Evolutionary conservation across 1,140 invertebrate genomes (phyloP).

Genomic region (Caenorhabditis brenneri): DNA sequence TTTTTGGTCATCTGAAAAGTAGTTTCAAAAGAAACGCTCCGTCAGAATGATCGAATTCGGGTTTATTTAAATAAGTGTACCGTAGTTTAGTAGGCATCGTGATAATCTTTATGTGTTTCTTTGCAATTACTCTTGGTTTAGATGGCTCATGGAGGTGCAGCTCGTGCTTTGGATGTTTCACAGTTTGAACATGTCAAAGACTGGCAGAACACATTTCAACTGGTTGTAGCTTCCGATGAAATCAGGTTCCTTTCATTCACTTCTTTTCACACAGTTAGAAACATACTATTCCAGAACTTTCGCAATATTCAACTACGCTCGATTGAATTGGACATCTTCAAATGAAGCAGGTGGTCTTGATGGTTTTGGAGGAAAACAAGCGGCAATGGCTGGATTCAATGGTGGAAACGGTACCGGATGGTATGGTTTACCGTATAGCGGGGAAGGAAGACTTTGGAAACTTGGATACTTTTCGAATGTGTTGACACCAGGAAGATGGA

Average conservation of each 20-base stretch:
- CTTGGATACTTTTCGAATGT: conserved; percentile 57
- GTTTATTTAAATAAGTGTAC: too few relatives aligned
- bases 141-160: conserved; percentile 59
- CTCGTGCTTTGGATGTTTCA: conserved; percentile 57
- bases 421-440: conserved; percentile 74
- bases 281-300: conserved; percentile 77
- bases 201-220: conserved; percentile 88
- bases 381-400: conserved; percentile 82
- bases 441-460: conserved; percentile 55
- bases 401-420: conserved; percentile 88
- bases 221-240: conserved; percentile 88
- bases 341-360: conserved; percentile 76
- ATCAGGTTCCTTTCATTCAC: conserved; percentile 72
- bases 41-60: too few relatives aligned
- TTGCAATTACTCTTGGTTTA: background rate
- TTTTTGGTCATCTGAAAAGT: too few relatives aligned
- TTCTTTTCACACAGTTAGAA: background rate
- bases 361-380: conserved; percentile 75
- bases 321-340: conserved; percentile 82
- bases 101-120: background rate
- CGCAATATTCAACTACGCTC: conserved; percentile 88
- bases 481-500: conserved; percentile 82
- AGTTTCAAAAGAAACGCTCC: too few relatives aligned
- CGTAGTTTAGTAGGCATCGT: too few relatives aligned
- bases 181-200: conserved; percentile 57